Evolutionary conservation across 2,888 invertebrate genomes (phyloP).

Genomic region (Catonia carolina): DNA sequence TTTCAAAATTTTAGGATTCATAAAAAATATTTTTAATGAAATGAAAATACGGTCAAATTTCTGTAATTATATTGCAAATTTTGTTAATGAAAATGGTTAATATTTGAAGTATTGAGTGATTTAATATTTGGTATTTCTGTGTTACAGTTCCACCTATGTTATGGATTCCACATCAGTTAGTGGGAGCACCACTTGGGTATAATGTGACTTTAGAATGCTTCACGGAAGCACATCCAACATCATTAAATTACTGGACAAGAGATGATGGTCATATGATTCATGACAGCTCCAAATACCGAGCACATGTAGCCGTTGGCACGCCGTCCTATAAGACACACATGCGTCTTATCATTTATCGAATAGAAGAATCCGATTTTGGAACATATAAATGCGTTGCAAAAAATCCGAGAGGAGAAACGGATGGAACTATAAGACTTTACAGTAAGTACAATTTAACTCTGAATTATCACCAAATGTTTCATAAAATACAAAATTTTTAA

Average conservation of each 20-base stretch:
- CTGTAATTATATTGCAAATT: no score
- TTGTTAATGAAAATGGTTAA: no score
- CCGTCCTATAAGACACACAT: constrained; percentile 76
- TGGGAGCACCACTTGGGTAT: constrained; percentile 75
- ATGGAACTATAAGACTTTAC: constrained; percentile 81
- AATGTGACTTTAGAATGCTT: constrained; percentile 81
- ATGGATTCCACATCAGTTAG: constrained; percentile 85
- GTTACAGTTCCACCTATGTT: constrained; percentile 81
- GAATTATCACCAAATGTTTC: background rate
- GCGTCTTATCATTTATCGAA: constrained; percentile 71
- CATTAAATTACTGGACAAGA: constrained; percentile 84
- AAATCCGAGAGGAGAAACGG: constrained; percentile 85
- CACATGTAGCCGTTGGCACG: constrained; percentile 33
- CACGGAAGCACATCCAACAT: constrained; percentile 85
- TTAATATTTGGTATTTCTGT: background rate
- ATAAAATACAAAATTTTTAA: background rate
- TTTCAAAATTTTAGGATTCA: no score
- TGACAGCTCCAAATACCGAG: constrained; percentile 70
- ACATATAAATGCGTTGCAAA: constrained; percentile 84
- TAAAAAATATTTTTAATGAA: no score
- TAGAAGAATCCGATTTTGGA: constrained; percentile 70
- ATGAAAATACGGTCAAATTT: no score
- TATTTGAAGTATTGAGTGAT: no score
- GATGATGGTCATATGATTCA: constrained; percentile 86
- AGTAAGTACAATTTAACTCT: constrained; percentile 55